A percentile compares a stretch with the other conserved stretches of the same genome.
These are phyloP conservation scores for Sphenodon punctatus DNA, from an alignment of 2,797 vertebrate species.

Conservation along the genomic window DNA sequence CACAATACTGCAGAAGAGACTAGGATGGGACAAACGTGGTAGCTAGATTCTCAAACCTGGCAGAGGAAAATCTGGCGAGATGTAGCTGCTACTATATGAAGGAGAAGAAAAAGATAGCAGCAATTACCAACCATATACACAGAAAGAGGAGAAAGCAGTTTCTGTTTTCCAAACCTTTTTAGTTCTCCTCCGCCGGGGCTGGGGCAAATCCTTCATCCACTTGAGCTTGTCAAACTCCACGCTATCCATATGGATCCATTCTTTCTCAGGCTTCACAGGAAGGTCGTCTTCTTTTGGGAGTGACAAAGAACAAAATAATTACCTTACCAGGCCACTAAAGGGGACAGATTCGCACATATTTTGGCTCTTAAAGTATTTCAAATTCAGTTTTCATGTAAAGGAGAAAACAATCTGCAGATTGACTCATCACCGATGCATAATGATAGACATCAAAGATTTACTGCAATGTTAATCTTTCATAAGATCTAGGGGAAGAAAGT, in stretches of 20 bases:
- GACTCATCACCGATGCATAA: constrained; percentile 25
- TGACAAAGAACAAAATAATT: not conserved
- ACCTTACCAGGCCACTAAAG: not conserved
- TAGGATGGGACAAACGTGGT: not conserved
- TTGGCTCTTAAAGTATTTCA: not conserved
- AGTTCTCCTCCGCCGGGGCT: constrained; percentile 81
- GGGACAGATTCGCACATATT: constrained; percentile 8
- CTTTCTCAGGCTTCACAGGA: constrained; percentile 85
- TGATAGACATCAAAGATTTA: constrained; percentile 54
- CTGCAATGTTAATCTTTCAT: constrained; percentile 43
- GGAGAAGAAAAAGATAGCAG: no score
- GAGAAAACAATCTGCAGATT: not conserved
- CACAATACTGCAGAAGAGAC: not conserved
- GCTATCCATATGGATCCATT: constrained; percentile 95
- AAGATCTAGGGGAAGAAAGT: constrained; percentile 31
- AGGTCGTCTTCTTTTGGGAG: constrained; percentile 67
- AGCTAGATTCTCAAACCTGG: not conserved
- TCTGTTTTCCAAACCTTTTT: constrained; percentile 79
- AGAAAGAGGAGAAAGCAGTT: not conserved
- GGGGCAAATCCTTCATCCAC: constrained; percentile 91
- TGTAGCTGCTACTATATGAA: not conserved
- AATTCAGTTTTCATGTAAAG: not conserved
- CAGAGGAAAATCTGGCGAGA: not conserved
- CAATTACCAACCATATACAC: no score
- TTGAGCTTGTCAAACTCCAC: constrained; percentile 95